A percentile compares a stretch with the other conserved stretches of the same genome.
Conservation (phyloP, 2,113 vertebrate species). For the Calyptomena viridis region DNA sequence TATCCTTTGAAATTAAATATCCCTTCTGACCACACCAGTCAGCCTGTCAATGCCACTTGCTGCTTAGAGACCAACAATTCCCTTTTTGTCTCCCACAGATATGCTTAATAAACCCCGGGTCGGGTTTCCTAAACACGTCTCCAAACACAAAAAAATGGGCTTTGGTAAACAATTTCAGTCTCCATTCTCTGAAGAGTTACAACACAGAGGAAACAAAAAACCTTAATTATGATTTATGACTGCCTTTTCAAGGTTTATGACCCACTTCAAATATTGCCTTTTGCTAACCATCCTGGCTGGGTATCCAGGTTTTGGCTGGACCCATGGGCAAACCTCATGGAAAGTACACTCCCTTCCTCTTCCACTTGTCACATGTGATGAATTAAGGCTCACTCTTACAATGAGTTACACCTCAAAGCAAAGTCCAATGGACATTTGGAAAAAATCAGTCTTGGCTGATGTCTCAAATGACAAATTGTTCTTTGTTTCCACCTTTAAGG, state of each 20-base stretch:
- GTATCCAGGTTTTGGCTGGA: background rate
- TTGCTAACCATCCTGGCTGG: conserved; percentile 8
- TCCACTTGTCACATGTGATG: background rate
- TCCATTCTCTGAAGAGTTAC: conserved; percentile 5
- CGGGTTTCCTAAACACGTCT: conserved; percentile 35
- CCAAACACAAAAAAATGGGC: background rate
- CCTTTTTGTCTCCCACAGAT: conserved; percentile 33
- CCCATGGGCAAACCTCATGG: background rate
- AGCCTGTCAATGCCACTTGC: background rate
- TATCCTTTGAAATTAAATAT: conserved; percentile 54
- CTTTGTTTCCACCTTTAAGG: background rate
- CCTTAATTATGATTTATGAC: conserved; percentile 52
- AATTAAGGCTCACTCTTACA: background rate
- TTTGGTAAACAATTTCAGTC: conserved; percentile 44
- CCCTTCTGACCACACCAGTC: conserved; percentile 21
- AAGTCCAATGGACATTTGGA: background rate
- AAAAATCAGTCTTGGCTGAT: background rate
- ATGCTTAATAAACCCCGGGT: background rate
- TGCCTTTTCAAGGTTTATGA: conserved; percentile 29
- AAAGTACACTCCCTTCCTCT: background rate
- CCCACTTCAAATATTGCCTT: conserved; percentile 32
- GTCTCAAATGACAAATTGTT: conserved; percentile 22
- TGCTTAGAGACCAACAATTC: conserved; percentile 37
- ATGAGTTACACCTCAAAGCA: background rate
- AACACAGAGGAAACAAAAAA: background rate